Base-by-base conservation (phyloP, 2,797 vertebrate species). In the Sebastes alutus region DNA sequence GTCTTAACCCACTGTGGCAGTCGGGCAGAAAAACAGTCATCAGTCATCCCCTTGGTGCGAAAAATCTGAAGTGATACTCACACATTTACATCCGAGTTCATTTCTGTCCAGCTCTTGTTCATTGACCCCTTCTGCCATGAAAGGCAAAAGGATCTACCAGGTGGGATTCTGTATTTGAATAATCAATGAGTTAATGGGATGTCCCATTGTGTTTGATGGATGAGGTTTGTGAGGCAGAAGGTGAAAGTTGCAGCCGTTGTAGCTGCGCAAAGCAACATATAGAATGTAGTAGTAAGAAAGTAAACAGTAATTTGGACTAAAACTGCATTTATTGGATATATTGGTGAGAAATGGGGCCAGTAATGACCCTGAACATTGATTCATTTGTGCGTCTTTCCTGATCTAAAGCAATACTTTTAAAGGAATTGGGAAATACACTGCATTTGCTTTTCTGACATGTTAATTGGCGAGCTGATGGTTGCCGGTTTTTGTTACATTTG, bases 1-100 rank as follows among this genome's bases (percentile, higher is more conserved):
- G 92, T 95, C 91, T 95, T 95, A 90, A 95, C 93, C 94, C 92
- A 93, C 75, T 42, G 78, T 93, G 94, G 93, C 93, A 95, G 94
- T 85, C 89, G 73, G 88, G 91, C 85, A 91, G 89, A 93, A 94
- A 94, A 95, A 92, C 87, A 88, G 78, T 88, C 90, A 95, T 94
- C 87, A 89, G 85, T 94, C 92, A 90, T 81, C 78, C 75, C 67
- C 73, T 73, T 14, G 49, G 87, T 84, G 78, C 81, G 85, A 72
- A 75, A 84, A 81, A 80, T 65, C 76, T 80, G 58, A 88, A 86
- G 77, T 68, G 85, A 91, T 86, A 82, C 80, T 79, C 78, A 10
- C 29, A 90, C 84, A 79, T 89, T 92, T 80, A 85, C 77, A 76
- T 78, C 61, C 32, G 55, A 87, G 85, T 92, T 92, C 33, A 85